Conservation (phyloP, 2,113 vertebrate genomes). For the Ciconia boyciana region DNA sequence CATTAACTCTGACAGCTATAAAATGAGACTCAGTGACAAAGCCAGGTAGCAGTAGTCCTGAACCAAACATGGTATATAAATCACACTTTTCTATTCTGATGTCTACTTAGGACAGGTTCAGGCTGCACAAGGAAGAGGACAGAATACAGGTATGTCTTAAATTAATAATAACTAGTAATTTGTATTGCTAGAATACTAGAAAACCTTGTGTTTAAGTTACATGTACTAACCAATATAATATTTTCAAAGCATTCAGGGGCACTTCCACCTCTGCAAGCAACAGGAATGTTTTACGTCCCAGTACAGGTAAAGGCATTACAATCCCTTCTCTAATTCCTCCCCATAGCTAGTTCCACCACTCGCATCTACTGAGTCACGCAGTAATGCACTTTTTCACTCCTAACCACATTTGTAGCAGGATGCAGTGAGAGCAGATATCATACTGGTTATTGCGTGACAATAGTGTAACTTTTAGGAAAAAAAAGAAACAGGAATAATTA, state of each 20-base stretch:
- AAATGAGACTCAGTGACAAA: background rate
- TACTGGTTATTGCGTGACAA: rapidly evolving
- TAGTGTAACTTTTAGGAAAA: background rate
- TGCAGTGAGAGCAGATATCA: background rate
- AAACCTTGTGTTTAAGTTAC: background rate
- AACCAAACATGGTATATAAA: background rate
- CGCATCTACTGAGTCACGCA: background rate
- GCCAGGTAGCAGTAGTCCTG: background rate
- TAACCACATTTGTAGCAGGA: background rate
- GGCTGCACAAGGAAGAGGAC: slow-evolving; percentile 73
- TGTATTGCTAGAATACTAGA: slow-evolving; percentile 15
- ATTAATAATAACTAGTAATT: background rate
- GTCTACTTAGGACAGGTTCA: slow-evolving; percentile 79
- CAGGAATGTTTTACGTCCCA: slow-evolving; percentile 68
- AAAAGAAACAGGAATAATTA: background rate
- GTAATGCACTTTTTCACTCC: background rate
- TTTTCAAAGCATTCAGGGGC: slow-evolving; percentile 84
- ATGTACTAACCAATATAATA: slow-evolving; percentile 52
- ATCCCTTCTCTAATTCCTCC: background rate
- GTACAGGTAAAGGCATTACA: slow-evolving; percentile 76
- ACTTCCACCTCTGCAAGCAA: slow-evolving; percentile 69
- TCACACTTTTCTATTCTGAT: slow-evolving; percentile 46
- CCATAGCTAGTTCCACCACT: background rate
- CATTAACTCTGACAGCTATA: background rate
- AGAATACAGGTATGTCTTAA: slow-evolving; percentile 75